Evolutionary conservation across 1,140 invertebrate genomes (phyloP).

Genomic region (Choristoneura fumiferana): DNA sequence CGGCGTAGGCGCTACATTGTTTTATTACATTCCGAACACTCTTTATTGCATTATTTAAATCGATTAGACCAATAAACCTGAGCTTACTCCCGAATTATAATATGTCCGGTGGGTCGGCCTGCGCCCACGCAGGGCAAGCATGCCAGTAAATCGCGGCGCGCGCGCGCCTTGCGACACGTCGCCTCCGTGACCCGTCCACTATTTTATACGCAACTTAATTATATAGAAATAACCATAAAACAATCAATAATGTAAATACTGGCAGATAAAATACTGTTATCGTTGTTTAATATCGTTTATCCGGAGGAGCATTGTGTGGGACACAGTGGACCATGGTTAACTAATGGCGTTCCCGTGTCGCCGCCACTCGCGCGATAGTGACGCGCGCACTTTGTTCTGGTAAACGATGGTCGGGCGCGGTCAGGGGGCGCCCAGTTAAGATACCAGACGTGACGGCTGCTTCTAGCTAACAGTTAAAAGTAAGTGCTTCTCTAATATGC

Average conservation of each 20-base stretch:
- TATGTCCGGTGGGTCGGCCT: not conserved
- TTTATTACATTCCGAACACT: conserved; percentile 4
- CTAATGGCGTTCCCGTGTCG: conserved; percentile 6
- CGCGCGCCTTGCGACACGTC: not conserved
- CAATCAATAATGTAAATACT: not conserved
- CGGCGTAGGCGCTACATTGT: not conserved
- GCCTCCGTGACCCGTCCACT: not conserved
- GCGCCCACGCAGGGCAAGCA: conserved; percentile 3
- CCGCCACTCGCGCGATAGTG: not conserved
- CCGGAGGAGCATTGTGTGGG: not conserved
- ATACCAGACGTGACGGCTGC: no score
- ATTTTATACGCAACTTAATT: not conserved
- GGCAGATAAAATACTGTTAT: not conserved
- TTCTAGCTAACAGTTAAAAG: no score
- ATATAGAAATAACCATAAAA: conserved; percentile 7
- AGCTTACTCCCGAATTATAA: conserved; percentile 17
- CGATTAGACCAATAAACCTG: conserved; percentile 1
- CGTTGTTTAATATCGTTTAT: conserved; percentile 1
- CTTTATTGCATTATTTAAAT: conserved; percentile 4
- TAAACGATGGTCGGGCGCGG: no score
- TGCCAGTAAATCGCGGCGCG: conserved; percentile 9
- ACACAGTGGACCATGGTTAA: not conserved
- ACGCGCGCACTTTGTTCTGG: no score
- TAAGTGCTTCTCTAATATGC: no score
- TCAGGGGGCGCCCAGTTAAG: no score